Percentiles rank a stretch among this genome's conserved stretches.
Evolutionary conservation across 2,113 vertebrate species (phyloP).

Genomic region (Melanocharis versteri): DNA sequence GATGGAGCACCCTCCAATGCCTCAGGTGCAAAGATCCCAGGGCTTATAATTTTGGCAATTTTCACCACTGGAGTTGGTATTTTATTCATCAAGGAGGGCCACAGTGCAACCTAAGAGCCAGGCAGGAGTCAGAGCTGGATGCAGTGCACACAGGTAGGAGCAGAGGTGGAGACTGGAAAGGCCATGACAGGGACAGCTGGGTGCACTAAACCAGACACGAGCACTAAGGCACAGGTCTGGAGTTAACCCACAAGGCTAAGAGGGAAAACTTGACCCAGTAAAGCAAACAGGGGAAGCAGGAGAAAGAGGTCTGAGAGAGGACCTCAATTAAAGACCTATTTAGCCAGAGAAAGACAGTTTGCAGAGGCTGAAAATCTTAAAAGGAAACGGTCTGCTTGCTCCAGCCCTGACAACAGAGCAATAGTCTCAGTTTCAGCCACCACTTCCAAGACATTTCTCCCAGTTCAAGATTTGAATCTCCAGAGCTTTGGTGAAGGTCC

Average conservation of each 20-base stretch:
- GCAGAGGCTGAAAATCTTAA: not conserved
- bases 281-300: not conserved
- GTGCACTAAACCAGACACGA: rapidly evolving
- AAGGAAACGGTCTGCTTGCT: not conserved
- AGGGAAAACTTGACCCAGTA: not conserved
- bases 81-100: not conserved
- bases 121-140: not conserved
- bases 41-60: not conserved
- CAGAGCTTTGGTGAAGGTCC: not conserved
- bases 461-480: not conserved
- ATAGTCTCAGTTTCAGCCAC: not conserved
- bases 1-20: not conserved
- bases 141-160: not conserved
- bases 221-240: not conserved
- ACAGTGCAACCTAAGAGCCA: not conserved
- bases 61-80: not conserved
- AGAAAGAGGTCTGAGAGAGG: not conserved
- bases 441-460: not conserved
- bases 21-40: not conserved
- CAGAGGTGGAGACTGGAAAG: not conserved
- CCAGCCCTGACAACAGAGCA: not conserved
- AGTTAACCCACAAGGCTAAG: not conserved
- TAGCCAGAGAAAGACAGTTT: not conserved
- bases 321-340: not conserved
- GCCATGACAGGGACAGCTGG: not conserved